Base-by-base conservation (phyloP, 30 jellyfish, hydroid and myxozoan species). In the Mastigias papua region DNA sequence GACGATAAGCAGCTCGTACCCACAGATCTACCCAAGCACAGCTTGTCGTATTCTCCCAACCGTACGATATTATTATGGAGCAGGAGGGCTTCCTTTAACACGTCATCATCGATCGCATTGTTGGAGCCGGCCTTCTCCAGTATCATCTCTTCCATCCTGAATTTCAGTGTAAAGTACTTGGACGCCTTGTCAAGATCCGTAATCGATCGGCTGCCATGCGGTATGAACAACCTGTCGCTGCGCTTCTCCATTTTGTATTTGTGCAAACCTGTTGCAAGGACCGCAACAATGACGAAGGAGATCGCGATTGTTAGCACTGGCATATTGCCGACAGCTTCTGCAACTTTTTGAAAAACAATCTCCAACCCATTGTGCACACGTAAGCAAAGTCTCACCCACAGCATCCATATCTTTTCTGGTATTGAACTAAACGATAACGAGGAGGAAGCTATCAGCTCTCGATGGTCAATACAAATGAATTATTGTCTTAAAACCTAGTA, bases 141-240 rank as follows among this genome's bases (percentile, higher is more conserved):
- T 2, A 95, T 64, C 16, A 95, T 42, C 83, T 95, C 99, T 76
- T 79, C 98, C 22, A 64, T 37, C 33, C 95, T 88, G n/a, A 88
- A 69, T 63, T 84, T 76, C 61, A 91, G 57, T 26, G 74, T 34
- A 76, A 95, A 95, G 37, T 76, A 86, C 50, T 51, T 34, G 33
- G 92, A 76, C 20, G 93, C 97, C 57, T 90, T 77, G 34, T 72
- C 96, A 9, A 95, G 68, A 70, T 90, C 98, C 32, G 69, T 67
- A 37, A 90, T 78, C 54, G 97, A 78, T 46, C 93, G 92, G 76
- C 97, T 89, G n/a, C 84, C 86, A 37, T 85, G 95, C 37, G 99
- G 99, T 13, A 85, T 91, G 78, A 81, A 90, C 11, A 95, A 51
- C 30, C 87, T 57, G 76, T 95, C 99, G 32, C 92, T 78, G 5